Conservation (phyloP, 2,797 vertebrate genomes). For the Enteromius viviparus region DNA sequence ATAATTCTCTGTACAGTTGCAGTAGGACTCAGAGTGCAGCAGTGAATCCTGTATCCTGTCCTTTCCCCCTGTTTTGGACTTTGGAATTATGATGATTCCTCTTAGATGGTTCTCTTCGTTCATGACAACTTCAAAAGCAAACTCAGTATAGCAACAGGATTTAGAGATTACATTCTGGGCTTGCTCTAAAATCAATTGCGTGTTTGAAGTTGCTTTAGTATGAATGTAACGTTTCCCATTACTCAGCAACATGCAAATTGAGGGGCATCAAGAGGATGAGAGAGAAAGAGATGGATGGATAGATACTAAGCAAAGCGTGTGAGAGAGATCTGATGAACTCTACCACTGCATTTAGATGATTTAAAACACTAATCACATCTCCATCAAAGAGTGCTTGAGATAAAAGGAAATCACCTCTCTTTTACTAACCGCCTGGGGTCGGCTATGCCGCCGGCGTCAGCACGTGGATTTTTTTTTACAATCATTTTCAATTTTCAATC, state of each 20-base stretch:
- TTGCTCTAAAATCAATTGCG: conserved; percentile 49
- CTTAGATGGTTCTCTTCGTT: conserved; percentile 27
- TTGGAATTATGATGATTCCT: conserved; percentile 46
- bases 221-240: conserved; percentile 50
- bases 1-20: neutral
- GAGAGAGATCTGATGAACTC: conserved; percentile 25
- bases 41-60: conserved; percentile 2
- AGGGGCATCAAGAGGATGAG: conserved; percentile 38
- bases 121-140: conserved; percentile 54
- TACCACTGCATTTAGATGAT: conserved; percentile 29
- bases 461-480: neutral
- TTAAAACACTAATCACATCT: conserved; percentile 39
- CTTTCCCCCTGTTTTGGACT: neutral
- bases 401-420: conserved; percentile 32
- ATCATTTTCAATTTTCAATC: conserved; percentile 24
- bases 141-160: conserved; percentile 56
- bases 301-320: conserved; percentile 22
- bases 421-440: neutral
- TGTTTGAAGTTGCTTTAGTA: conserved; percentile 58
- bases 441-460: too few species aligned
- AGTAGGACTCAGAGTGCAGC: neutral
- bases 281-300: conserved; percentile 43
- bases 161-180: conserved; percentile 60
- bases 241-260: conserved; percentile 62
- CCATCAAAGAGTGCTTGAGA: conserved; percentile 22